A percentile compares a stretch with the other conserved stretches of the same genome.
These are phyloP conservation scores for Dryocosmus kuriphilus DNA, from an alignment of 2,888 invertebrate species.

Conservation along the genomic window DNA sequence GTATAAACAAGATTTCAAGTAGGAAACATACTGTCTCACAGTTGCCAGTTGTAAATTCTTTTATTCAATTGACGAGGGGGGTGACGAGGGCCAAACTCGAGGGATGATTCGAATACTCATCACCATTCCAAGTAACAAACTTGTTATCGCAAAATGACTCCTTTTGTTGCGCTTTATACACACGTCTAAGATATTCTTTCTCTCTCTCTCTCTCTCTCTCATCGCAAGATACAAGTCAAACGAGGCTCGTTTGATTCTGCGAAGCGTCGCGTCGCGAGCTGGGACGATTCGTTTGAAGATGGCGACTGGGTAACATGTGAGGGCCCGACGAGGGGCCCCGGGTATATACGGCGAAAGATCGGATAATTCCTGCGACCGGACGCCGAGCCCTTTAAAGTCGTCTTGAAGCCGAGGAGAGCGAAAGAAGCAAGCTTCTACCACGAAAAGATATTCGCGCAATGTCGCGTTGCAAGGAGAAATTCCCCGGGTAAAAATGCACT, in stretches of 20 bases:
- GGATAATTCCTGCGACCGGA: constrained; percentile 33
- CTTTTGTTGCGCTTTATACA: constrained; percentile 31
- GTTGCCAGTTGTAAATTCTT: not conserved
- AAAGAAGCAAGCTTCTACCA: constrained; percentile 46
- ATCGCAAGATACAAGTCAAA: constrained; percentile 37
- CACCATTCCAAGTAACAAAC: constrained; percentile 28
- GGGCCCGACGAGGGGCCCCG: constrained; percentile 32
- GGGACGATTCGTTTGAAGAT: constrained; percentile 39
- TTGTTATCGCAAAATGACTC: constrained; percentile 36
- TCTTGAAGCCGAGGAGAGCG: constrained; percentile 36
- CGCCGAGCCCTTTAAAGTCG: constrained; percentile 43
- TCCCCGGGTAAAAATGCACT: constrained; percentile 46
- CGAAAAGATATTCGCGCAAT: constrained; percentile 50
- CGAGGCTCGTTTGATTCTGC: constrained; percentile 37
- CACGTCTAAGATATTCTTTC: constrained; percentile 2
- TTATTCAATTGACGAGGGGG: not conserved
- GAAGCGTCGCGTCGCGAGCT: constrained; percentile 29
- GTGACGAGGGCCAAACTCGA: not conserved
- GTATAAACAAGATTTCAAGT: no score
- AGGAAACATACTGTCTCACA: not conserved
- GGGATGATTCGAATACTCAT: constrained; percentile 29
- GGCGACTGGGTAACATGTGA: constrained; percentile 38
- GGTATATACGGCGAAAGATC: constrained; percentile 36
- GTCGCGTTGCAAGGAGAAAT: constrained; percentile 44
- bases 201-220: not conserved